Evolutionary conservation across 2,113 vertebrate species (phyloP).

Genomic region (Setophaga petechia): DNA sequence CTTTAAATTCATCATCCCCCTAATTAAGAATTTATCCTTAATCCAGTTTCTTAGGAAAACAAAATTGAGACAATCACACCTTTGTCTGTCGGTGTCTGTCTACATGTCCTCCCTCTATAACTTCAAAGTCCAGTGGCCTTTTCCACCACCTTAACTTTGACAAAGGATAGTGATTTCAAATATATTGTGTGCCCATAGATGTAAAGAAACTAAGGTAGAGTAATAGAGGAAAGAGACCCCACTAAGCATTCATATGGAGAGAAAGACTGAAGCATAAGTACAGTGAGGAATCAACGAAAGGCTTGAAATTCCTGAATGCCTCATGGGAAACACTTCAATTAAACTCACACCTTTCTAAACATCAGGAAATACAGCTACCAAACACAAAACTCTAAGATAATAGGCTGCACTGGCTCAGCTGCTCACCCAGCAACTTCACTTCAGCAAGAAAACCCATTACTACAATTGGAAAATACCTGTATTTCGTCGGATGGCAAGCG

Average conservation of each 20-base stretch:
- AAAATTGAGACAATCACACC: not conserved
- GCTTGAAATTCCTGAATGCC: slow-evolving; percentile 12
- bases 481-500: not conserved
- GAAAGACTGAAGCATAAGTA: not conserved
- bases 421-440: not conserved
- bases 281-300: slow-evolving; percentile 7
- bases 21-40: not conserved
- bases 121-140: not conserved
- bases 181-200: not conserved
- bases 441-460: not conserved
- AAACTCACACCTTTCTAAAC: slow-evolving; percentile 32
- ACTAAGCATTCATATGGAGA: not conserved
- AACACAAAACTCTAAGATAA: not conserved
- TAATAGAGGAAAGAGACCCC: not conserved
- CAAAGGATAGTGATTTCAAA: not conserved
- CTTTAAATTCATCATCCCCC: not conserved
- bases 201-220: not conserved
- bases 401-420: not conserved
- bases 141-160: not conserved
- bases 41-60: not conserved
- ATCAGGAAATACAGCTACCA: slow-evolving; percentile 34
- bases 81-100: not conserved
- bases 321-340: slow-evolving; percentile 3
- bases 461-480: not conserved
- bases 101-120: not conserved